Percentiles rank a stretch among this genome's conserved stretches.
Conservation (phyloP, 2,888 invertebrate genomes). For the Marronus borbonicus region DNA sequence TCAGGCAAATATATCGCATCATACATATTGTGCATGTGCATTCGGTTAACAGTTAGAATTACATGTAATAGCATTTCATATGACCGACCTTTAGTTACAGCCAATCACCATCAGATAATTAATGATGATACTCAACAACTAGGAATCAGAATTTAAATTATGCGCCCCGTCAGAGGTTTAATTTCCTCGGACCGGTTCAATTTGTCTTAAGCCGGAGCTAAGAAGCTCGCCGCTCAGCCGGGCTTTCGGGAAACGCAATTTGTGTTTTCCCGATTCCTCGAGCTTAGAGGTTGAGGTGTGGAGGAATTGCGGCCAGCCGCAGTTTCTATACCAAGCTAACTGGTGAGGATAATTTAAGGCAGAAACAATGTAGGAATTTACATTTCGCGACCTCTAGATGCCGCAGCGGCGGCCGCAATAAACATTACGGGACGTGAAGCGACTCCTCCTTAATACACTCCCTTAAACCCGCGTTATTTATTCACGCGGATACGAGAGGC, state of each 20-base stretch:
- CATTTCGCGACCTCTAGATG: slow-evolving; percentile 12
- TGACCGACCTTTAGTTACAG: background rate
- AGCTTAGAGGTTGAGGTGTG: slow-evolving; percentile 16
- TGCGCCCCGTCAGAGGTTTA: slow-evolving; percentile 24
- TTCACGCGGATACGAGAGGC: background rate
- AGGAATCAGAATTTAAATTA: slow-evolving; percentile 32
- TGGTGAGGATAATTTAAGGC: slow-evolving; percentile 25
- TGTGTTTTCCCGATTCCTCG: slow-evolving; percentile 24
- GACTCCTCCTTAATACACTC: slow-evolving; percentile 8
- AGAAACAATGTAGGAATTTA: slow-evolving; percentile 24
- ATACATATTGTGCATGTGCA: too few species aligned
- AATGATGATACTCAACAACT: slow-evolving; percentile 9
- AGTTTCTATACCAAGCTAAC: background rate
- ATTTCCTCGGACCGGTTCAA: slow-evolving; percentile 14
- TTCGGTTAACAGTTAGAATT: too few species aligned
- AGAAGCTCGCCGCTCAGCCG: slow-evolving; percentile 11
- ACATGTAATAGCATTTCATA: too few species aligned
- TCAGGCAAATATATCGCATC: too few species aligned
- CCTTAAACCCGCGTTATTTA: background rate
- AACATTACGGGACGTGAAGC: slow-evolving; percentile 6
- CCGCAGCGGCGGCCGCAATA: slow-evolving; percentile 12
- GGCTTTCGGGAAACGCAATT: background rate
- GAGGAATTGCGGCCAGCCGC: slow-evolving; percentile 25
- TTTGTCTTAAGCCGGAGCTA: slow-evolving; percentile 36
- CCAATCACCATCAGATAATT: slow-evolving; percentile 29